These are phyloP conservation scores for Dastarcus helophoroides DNA, from an alignment of 2,888 invertebrate genomes.

Conservation along the genomic window DNA sequence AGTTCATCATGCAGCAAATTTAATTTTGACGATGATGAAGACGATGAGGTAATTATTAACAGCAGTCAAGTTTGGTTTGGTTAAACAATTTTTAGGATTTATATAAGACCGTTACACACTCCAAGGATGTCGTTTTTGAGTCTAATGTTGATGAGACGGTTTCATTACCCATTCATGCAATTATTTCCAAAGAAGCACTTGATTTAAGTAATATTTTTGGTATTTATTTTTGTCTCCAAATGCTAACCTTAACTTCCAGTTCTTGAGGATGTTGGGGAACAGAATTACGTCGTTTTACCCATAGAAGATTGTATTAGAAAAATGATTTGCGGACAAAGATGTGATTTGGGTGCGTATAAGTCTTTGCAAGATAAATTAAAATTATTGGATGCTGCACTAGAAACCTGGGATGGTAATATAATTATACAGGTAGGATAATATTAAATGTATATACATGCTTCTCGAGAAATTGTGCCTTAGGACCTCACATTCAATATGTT, in stretches of 20 bases:
- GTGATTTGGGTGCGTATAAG: constrained; percentile 36
- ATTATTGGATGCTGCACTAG: constrained; percentile 58
- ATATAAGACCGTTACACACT: constrained; percentile 7
- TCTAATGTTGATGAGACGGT: constrained; percentile 21
- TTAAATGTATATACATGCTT: background rate
- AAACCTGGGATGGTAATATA: constrained; percentile 65
- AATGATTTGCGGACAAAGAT: constrained; percentile 41
- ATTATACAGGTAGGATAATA: constrained; percentile 31
- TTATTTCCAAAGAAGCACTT: constrained; percentile 28
- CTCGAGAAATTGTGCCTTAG: too few relatives aligned
- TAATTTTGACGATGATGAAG: constrained; percentile 69
- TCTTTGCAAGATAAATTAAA: constrained; percentile 55
- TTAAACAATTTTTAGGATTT: constrained; percentile 10
- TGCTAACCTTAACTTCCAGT: constrained; percentile 38
- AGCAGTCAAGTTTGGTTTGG: too few relatives aligned
- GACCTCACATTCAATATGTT: too few relatives aligned
- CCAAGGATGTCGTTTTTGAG: constrained; percentile 18
- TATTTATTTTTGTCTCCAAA: too few relatives aligned
- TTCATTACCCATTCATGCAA: constrained; percentile 26
- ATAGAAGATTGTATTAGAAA: constrained; percentile 40
- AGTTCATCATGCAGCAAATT: constrained; percentile 61
- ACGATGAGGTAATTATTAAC: constrained; percentile 6
- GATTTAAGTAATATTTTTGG: too few relatives aligned
- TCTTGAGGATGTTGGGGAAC: constrained; percentile 33
- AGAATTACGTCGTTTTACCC: constrained; percentile 20